Evolutionary conservation across 2,797 vertebrate species (phyloP), one percentile per base, ranked within the genome.

Genomic region (Gadopsis marmoratus): DNA sequence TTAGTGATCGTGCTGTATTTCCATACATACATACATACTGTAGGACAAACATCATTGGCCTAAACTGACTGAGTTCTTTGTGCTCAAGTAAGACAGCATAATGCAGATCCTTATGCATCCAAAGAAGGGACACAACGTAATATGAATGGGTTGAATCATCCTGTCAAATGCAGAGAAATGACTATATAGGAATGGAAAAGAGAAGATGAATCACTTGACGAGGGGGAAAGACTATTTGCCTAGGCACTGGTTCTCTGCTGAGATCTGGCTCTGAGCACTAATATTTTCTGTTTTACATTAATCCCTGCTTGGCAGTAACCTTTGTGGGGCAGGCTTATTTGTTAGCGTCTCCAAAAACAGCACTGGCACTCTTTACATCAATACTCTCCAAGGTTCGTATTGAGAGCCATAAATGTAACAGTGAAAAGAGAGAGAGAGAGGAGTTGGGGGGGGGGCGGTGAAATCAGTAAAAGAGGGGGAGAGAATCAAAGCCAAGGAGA

Each of bases 261-360:
- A 80, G 45, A 81, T 83, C 70, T 86, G 69, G 74, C 78, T 84
- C 69, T 58, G 41, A 88, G 69, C 51, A 16, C 67, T 82, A 73
- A 81, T 89, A 82, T 80, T 84, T 82, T 84, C 72, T 84, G 75
- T 88, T 90, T 86, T 81, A 84, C 86, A 87, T 89, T 78, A 88
- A 89, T 93, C 78, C 71, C 64, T 71, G 60, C 76, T 85, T 90
- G 86, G 76, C 88, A 86, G 78, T 83, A 80, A 89, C 81, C 81
- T 90, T 84, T 89, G 74, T 79, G 77, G 85, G 62, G 76, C 81
- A 77, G 77, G 78, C 73, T 71, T 84, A 85, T 88, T 87, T 92
- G 86, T 90, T 86, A 80, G 75, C 64, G 74, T 84, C 80, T 89
- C 86, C 72, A 84, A 88, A 92, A 91, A 82, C 76, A 88, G 77